Evolutionary conservation across 92 coral and sea anemone genomes (phyloP), one percentile per base, ranked within the genome.

Genomic region (Epizoanthus illoricatus): DNA sequence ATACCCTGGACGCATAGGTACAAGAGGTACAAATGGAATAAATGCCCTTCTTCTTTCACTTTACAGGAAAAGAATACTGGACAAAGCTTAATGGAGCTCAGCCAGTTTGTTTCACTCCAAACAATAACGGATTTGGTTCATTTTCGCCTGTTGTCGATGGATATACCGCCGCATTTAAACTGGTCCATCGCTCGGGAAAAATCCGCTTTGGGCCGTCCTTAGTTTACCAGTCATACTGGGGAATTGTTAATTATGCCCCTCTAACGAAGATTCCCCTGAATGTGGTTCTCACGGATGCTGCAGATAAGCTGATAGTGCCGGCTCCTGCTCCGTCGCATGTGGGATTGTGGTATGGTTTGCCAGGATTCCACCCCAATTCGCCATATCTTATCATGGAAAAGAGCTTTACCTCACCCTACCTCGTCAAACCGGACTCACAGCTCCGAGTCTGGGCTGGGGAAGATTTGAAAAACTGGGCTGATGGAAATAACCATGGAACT

Each of bases 341-440:
- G 43, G 73, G 73, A 0, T 45, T 39, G 73, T 68, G 73, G 73
- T 68, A 68, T 43, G 33, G 33, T 2, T 16, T 68, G 52, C 52
- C 73, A 4, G 73, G 73, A 5, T 68, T 68, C 43, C 40, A 68
- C 23, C 73, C 73, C 13, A 39, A 68, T 19, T 68, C 73, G 3
- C 73, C 73, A 3, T 68, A 39, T 5, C 73, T 68, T 2, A 68
- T 68, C 52, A 68, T 68, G 73, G 15, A 68, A 12, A 68, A 68
- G 52, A 68, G 73, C 49, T 68, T 40, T 13, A 40, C 73, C 1
- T 36, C 73, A 4, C 73, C 73, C n/a, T 68, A 68, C 42, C 52
- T 68, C 73, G 5, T 68, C 73, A 68, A 68, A 68, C 73, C 73
- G 18, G 73, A 16, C 42, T 68, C 73, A 45, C 73, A 68, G 49